Base-by-base conservation (phyloP, 2,797 vertebrate species). In the Brachymystax lenok region DNA sequence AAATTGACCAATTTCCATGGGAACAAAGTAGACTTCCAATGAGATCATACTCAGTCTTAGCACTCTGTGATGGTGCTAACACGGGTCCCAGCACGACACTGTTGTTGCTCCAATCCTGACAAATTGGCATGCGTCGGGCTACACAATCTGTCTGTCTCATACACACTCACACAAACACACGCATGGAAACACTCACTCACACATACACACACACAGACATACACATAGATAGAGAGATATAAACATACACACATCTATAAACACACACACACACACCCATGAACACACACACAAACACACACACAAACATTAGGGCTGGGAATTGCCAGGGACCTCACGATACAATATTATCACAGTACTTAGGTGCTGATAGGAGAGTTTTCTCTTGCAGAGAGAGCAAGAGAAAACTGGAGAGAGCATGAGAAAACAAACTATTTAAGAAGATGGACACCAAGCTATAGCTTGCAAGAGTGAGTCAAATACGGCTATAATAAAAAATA, bases 31-130 rank as follows among this genome's bases (percentile, higher is more conserved):
- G 86, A 94, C 93, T 93, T 95, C 92, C 94, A 95, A 92, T 95
- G 93, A 96, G 95, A 97, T 95, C 94, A 93, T 90, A 94, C 93
- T 95, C 90, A 91, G 92, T 94, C 91, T 92, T 95, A 94, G 94
- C 95, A 96, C 96, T 92, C 92, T 86, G 93, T 96, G 96, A 96
- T 95, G 95, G 96, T 95, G 96, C 94, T 95, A 97, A 97, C 93
- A 88, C 94, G 92, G 92, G 93, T 94, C 95, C 85, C 95, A 96
- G 96, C 95, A 94, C 92, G 96, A 94, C 89, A 88, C 92, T 90
- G 92, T 91, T 93, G 92, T 89, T 93, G 93, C 87, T 91, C 79
- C 90, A 89, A 92, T 95, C 93, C 93, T 92, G 94, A 95, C 94
- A 96, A 94, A 95, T 76, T 93, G 95, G 92, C 91, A 94, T 88